phyloP scores from a whole-genome alignment of 2,113 vertebrate species.

The Calcarius ornatus region DNA sequence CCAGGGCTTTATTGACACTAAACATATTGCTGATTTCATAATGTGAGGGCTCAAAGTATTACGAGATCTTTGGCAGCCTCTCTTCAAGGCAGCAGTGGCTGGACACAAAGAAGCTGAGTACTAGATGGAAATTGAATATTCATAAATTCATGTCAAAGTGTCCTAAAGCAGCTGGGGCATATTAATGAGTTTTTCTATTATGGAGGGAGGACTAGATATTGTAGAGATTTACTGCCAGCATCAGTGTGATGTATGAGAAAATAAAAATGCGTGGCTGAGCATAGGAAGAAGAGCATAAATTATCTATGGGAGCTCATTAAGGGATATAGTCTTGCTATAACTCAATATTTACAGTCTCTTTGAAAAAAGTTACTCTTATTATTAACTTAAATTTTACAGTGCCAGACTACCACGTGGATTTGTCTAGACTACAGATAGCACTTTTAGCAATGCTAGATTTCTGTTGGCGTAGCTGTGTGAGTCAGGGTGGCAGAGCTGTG shows the following conservation, averaged over 20 bases:
- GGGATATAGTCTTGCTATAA: not conserved
- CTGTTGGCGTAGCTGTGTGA: not conserved
- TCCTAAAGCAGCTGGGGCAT: constrained; percentile 44
- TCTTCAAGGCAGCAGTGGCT: not conserved
- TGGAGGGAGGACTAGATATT: not conserved
- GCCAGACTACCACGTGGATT: not conserved
- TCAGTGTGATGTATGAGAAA: not conserved
- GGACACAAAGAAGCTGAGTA: constrained; percentile 20
- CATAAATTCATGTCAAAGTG: constrained; percentile 44
- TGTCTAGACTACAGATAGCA: constrained; percentile 4
- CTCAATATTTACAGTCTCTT: not conserved
- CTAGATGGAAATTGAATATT: constrained; percentile 57
- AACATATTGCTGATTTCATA: constrained; percentile 3
- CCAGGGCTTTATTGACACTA: not conserved
- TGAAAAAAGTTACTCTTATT: not conserved
- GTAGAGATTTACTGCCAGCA: constrained; percentile 13
- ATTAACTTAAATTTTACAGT: not conserved
- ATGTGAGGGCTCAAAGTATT: not conserved
- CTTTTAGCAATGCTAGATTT: not conserved
- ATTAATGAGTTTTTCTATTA: constrained; percentile 52
- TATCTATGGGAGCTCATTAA: not conserved
- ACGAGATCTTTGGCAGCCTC: not conserved
- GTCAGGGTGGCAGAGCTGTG: not conserved
- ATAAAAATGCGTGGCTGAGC: not conserved
- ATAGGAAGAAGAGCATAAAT: not conserved